These are phyloP conservation scores for Phoxinus dragarum DNA, from an alignment of 2,797 vertebrate species.

Conservation along the genomic window DNA sequence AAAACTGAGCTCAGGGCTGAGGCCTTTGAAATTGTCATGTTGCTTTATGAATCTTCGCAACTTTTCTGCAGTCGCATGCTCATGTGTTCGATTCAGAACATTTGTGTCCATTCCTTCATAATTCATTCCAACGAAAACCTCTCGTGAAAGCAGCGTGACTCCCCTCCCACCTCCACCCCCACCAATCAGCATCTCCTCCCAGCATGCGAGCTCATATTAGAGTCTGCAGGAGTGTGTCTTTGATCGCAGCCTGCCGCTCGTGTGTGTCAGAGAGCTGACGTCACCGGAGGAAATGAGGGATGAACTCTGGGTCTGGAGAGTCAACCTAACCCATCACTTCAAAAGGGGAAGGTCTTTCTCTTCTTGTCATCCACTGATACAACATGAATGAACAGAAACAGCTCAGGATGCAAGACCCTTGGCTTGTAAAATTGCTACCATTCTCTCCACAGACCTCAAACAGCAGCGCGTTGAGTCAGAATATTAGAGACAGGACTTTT, in stretches of 20 bases:
- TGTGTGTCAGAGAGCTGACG: constrained; percentile 60
- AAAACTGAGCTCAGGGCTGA: constrained; percentile 30
- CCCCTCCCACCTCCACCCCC: constrained; percentile 14
- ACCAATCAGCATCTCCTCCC: constrained; percentile 45
- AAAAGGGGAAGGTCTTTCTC: constrained; percentile 54
- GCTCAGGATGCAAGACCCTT: constrained; percentile 66
- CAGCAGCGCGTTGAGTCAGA: constrained; percentile 59
- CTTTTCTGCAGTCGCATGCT: constrained; percentile 1
- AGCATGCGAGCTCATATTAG: constrained; percentile 49
- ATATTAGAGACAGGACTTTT: constrained; percentile 18
- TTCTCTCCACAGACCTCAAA: constrained; percentile 54
- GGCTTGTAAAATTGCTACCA: constrained; percentile 73
- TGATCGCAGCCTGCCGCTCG: constrained; percentile 54
- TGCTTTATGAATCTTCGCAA: constrained; percentile 56
- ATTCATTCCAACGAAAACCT: constrained; percentile 16
- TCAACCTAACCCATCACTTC: constrained; percentile 60
- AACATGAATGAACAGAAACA: constrained; percentile 69
- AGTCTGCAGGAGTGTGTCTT: constrained; percentile 54
- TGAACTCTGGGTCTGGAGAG: constrained; percentile 61
- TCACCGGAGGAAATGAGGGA: constrained; percentile 64
- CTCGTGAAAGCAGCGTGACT: constrained; percentile 16
- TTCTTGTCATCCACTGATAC: constrained; percentile 46
- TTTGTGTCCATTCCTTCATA: constrained; percentile 17
- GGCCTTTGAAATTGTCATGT: constrained; percentile 56
- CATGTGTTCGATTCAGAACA: constrained; percentile 13